Base-by-base conservation (phyloP, 2,888 invertebrate species). In the Sphaerophoria rueppellii region DNA sequence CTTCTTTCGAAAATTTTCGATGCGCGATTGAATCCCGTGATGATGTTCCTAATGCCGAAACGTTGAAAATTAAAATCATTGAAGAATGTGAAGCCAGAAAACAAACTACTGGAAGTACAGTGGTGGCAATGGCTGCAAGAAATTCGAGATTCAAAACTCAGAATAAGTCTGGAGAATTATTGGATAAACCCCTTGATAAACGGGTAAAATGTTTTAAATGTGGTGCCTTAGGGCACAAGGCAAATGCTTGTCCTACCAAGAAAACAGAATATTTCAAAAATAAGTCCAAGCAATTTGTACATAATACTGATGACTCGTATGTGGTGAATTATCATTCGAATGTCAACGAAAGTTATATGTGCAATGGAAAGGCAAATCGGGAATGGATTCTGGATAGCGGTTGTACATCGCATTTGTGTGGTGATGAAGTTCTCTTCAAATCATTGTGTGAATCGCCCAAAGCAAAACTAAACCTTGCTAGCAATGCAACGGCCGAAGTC, bases 41-140 rank as follows among this genome's bases (percentile, higher is more conserved):
- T 34, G 79, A 71, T 12, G 60, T 70, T 14, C 65, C 83, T 37
- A 6, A 37, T 24, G 81, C 85, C 34, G 85, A 81, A 11, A 54
- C 74, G 24, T 40, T 80, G 9, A 80, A 77, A 43, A 35, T 82
- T 9, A 80, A 82, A 74, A 86, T 82, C 1, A 63, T 82, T 11
- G 79, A 87, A 55, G 78, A 87, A 35, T 65, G 60, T 24, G 78
- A 87, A 37, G 72, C 85, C 9, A 57, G 67, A 34, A 76, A 69
- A 14, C 73, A 85, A 43, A 7, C 70, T 40, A 61, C 76, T n/a
- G 16, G 60, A 34, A n/a, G 16, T 61, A 50, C 63, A 16, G 73
- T 83, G 24, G 58, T 48, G 35, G 75, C 71, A 0, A 72, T 86
- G 78, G 61, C 61, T 11, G 74, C 67, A 50, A 60, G 24, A 24